Percentiles rank a stretch among this genome's conserved stretches.
Conservation (phyloP, 2,797 vertebrate genomes). For the Loris lydekkerianus region DNA sequence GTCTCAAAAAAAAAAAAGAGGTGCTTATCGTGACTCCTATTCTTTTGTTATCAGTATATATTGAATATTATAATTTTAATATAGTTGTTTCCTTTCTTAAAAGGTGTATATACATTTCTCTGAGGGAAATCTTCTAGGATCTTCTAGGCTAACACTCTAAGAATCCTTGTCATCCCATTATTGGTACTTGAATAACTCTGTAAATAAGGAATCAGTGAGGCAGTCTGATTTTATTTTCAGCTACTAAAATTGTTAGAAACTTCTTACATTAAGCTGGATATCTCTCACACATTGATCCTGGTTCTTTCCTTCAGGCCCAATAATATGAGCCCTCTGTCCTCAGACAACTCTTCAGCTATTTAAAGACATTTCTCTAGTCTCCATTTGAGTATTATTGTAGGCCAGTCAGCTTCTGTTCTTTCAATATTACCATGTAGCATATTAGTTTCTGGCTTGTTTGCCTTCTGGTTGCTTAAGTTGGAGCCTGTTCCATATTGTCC, state of each 20-base stretch:
- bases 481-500: neutral
- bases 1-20: too few relatives aligned
- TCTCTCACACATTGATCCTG: neutral
- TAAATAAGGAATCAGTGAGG: neutral
- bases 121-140: neutral
- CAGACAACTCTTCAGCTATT: neutral
- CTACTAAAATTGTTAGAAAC: neutral
- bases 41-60: too few relatives aligned
- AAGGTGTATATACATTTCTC: neutral
- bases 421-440: neutral
- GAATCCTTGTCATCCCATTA: neutral
- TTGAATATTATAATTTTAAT: too few relatives aligned
- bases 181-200: neutral
- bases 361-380: neutral
- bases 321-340: neutral
- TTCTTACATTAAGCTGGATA: slow-evolving; percentile 9
- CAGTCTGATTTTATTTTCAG: slow-evolving; percentile 48
- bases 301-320: neutral
- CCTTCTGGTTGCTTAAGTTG: neutral
- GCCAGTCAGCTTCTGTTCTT: neutral
- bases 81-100: too few relatives aligned
- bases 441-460: slow-evolving; percentile 35
- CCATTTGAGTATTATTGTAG: neutral
- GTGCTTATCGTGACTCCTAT: too few relatives aligned
- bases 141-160: neutral